Evolutionary conservation across 2,888 invertebrate species (phyloP), one percentile per base, ranked within the genome.

Genomic region (Lepidochitona cinerea): DNA sequence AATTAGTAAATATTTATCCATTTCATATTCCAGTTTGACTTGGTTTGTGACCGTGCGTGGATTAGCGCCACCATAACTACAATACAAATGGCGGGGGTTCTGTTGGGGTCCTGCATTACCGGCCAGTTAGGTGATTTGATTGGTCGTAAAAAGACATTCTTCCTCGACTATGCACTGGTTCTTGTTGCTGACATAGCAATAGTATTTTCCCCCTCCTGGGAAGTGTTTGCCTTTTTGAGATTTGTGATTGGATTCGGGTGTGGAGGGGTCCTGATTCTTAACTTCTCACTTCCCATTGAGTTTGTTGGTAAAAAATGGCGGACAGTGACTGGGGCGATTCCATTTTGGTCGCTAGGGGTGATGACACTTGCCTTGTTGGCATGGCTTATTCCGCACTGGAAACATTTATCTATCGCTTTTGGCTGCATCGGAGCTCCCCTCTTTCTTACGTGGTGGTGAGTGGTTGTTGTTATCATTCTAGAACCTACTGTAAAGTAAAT

Each of bases 71-170:
- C 76, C 6, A 77, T 81, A 12, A 80, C 81, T 0, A 80, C 80
- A 0, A 78, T 83, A 12, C 83, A 83, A 54, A 81, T 83, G 80
- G 75, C 71, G 0, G 83, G 83, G 12, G 78, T 81, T 9, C 70
- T 83, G 18, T 53, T 81, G 29, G 80, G 82, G 14, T 80, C 80
- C 0, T 33, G 79, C 1, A 36, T 77, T 6, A 73, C 80, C 32
- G 85, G 83, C 26, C 81, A 82, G 35, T 49, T 76, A 23, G 80
- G 79, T 0, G 83, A 84, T 68, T 66, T 69, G 0, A 72, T 80
- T 49, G 83, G 83, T 1, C 54, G 83, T 26, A 81, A 81, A 74
- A 79, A 79, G 32, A 82, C 80, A 6, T 71, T 77, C 53, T 81
- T 79, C 68, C 35, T 78, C 6, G 69, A 72, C 23, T 41, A 79